Evolutionary conservation across 92 coral and sea anemone species (phyloP).

Genomic region (Porites lobata): DNA sequence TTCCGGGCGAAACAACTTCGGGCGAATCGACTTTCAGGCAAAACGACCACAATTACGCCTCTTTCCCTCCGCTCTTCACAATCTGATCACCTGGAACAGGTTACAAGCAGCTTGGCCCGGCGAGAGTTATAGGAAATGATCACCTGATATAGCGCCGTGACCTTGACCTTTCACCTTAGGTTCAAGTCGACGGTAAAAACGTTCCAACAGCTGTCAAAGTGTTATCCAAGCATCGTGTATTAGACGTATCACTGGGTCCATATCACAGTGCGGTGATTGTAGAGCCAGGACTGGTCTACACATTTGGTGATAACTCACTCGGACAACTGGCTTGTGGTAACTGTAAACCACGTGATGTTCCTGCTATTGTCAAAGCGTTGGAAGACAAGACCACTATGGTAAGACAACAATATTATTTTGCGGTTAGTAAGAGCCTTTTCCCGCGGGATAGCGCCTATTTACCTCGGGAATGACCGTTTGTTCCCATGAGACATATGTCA

Average conservation of each 20-base stretch:
- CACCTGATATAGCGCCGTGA: background rate
- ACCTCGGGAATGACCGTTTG: no score
- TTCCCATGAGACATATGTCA: no score
- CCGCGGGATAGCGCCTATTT: no score
- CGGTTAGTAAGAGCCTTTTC: no score
- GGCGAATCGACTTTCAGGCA: no score
- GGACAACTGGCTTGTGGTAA: slow-evolving; percentile 96
- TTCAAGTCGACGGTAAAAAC: slow-evolving; percentile 94
- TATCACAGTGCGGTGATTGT: slow-evolving; percentile 96
- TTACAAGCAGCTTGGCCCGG: no score
- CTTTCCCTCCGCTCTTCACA: no score
- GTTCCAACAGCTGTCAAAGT: slow-evolving; percentile 96
- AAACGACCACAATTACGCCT: no score
- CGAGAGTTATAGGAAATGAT: background rate
- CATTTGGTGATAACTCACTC: slow-evolving; percentile 91
- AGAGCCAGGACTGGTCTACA: slow-evolving; percentile 95
- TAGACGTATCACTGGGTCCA: slow-evolving; percentile 95
- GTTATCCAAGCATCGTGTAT: slow-evolving; percentile 91
- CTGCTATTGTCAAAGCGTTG: slow-evolving; percentile 87
- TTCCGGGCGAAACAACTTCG: no score
- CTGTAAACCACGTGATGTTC: slow-evolving; percentile 94
- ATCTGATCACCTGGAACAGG: no score
- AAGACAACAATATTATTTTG: slow-evolving; percentile 2
- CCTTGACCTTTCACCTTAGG: slow-evolving; percentile 29
- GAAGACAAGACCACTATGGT: slow-evolving; percentile 89